Evolutionary conservation across 2,888 invertebrate species (phyloP).

Genomic region (Tenthredo distinguenda): DNA sequence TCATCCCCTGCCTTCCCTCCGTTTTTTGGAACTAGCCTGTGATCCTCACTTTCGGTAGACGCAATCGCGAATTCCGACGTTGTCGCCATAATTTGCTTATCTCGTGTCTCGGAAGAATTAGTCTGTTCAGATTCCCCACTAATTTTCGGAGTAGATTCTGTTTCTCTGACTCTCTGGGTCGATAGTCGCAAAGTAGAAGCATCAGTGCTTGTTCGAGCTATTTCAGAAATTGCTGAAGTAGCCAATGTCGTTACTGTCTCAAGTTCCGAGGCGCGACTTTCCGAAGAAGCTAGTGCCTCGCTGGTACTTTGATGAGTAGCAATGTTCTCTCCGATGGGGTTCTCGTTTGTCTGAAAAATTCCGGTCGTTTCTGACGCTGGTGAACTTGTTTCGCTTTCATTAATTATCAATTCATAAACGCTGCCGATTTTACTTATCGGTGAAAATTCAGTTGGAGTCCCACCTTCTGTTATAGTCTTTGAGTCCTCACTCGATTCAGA

Average conservation of each 20-base stretch:
- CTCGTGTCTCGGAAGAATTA: background rate
- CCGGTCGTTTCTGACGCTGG: conserved; percentile 54
- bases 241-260: background rate
- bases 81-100: background rate
- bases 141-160: conserved; percentile 34
- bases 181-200: background rate
- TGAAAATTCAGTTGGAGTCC: no score
- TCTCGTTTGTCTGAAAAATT: background rate
- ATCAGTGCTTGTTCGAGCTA: background rate
- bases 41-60: background rate
- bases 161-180: background rate
- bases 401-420: background rate
- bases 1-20: background rate
- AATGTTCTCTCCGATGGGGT: background rate
- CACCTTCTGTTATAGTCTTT: no score
- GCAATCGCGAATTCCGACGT: background rate
- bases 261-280: background rate
- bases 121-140: background rate
- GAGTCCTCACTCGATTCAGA: background rate
- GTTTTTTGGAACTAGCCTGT: background rate
- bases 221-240: background rate
- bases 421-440: no score
- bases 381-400: conserved; percentile 21
- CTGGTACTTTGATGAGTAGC: background rate
- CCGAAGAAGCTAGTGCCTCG: background rate